Evolutionary conservation across 1,140 invertebrate species (phyloP).

Genomic region (Megalopta genalis): DNA sequence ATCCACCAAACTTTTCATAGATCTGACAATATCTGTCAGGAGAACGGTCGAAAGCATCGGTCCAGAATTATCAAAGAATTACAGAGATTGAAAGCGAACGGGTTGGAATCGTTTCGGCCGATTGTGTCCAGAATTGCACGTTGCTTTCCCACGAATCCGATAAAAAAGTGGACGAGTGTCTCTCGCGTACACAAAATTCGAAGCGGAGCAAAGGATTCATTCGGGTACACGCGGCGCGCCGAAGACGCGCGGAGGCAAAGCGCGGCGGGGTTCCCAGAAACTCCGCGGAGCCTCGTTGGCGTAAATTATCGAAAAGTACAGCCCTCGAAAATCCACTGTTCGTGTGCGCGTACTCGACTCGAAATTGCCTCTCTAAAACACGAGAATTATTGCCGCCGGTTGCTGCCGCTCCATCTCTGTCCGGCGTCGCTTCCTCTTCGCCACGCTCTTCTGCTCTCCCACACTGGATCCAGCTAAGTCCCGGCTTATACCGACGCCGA

Average conservation of each 20-base stretch:
- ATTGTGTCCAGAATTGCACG: no score
- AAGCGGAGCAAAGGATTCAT: slow-evolving; percentile 36
- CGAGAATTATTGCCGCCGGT: slow-evolving; percentile 62
- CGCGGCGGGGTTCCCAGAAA: slow-evolving; percentile 49
- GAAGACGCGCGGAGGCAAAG: neutral
- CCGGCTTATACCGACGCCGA: neutral
- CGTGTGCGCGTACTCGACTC: slow-evolving; percentile 46
- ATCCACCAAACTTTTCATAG: no score
- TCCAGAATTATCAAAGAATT: no score
- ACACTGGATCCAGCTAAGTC: slow-evolving; percentile 5
- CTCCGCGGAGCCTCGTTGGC: slow-evolving; percentile 47
- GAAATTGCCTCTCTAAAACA: slow-evolving; percentile 64
- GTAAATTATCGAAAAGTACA: slow-evolving; percentile 66
- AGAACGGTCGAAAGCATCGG: no score
- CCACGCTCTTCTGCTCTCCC: neutral
- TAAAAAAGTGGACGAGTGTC: neutral
- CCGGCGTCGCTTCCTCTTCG: slow-evolving; percentile 2
- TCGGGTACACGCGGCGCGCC: no score
- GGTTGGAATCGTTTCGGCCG: no score
- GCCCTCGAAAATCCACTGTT: slow-evolving; percentile 54
- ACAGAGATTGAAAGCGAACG: no score
- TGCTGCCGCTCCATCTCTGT: slow-evolving; percentile 24
- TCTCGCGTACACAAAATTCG: slow-evolving; percentile 18
- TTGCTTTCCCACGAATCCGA: no score
- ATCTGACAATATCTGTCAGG: no score